Evolutionary conservation across 2,888 invertebrate genomes (phyloP).

Genomic region (Scaeva pyrastri): DNA sequence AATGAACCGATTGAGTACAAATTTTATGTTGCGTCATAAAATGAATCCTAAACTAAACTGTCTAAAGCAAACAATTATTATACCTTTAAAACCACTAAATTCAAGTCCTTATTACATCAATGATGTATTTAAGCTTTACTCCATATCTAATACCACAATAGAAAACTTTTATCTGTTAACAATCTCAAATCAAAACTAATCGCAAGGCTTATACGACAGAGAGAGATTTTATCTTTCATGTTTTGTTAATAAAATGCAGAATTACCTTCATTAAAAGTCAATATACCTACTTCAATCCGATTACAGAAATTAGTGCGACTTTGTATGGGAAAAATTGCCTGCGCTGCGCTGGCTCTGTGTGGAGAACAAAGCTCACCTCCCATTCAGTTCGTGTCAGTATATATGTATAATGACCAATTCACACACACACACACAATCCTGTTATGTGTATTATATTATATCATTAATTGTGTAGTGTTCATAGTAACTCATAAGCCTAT

Average conservation of each 20-base stretch:
- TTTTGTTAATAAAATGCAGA: slow-evolving; percentile 31
- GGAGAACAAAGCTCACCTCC: slow-evolving; percentile 21
- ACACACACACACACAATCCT: background rate
- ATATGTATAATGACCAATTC: slow-evolving; percentile 8
- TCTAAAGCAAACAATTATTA: too few relatives aligned
- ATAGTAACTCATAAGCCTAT: slow-evolving; percentile 52
- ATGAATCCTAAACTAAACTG: too few relatives aligned
- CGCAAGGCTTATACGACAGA: slow-evolving; percentile 1
- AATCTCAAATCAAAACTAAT: slow-evolving; percentile 30
- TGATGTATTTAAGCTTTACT: too few relatives aligned
- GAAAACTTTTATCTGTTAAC: background rate
- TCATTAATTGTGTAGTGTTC: slow-evolving; percentile 41
- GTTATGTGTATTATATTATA: too few relatives aligned
- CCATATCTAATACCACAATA: too few relatives aligned
- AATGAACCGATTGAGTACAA: too few relatives aligned
- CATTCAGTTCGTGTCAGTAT: background rate
- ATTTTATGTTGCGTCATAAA: too few relatives aligned
- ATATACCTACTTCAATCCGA: slow-evolving; percentile 1
- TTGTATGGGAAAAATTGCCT: background rate
- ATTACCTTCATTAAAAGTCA: slow-evolving; percentile 28
- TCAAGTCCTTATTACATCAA: too few relatives aligned
- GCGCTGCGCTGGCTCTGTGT: background rate
- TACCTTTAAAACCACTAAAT: too few relatives aligned
- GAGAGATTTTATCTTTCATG: slow-evolving; percentile 16
- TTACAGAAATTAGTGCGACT: slow-evolving; percentile 26